Evolutionary conservation across 2,113 vertebrate species (phyloP), one percentile per base, ranked within the genome.

Genomic region (Murina feae): DNA sequence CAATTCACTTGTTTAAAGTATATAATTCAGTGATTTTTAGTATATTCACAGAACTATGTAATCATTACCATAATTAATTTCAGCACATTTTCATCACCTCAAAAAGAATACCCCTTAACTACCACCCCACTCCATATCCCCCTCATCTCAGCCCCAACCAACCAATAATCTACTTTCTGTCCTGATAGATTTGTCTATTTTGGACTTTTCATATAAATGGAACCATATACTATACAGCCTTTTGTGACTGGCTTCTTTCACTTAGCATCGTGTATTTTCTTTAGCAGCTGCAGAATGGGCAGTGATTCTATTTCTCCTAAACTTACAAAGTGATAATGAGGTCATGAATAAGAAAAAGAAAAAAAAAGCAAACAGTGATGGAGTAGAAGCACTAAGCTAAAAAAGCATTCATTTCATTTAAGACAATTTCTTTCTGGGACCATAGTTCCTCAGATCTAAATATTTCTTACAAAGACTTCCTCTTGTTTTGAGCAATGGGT

Each of bases 351-450:
- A 37, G 44, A 39, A 65, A 35, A 66, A 71, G 44, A 49, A 47
- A n/a, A 10, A n/a, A 10, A 76, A 49, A 18, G 35, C 9, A 80
- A 94, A 74, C 14, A 16, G 18, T 3, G 25, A 14, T 44, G 5
- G 18, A 42, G 13, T 23, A 79, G 90, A 78, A 89, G 55, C 6
- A 53, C 18, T 75, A 79, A 89, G 21, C 23, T 53, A 72, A 44
- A 66, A 74, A 78, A 16, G 35, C 58, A 25, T 49, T 32, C 35
- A 30, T 69, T 93, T 96, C 37, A 69, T 51, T 86, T 82, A 83
- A 74, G 75, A 66, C 13, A 39, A 80, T 91, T 88, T 96, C 68
- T 82, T 85, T 86, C 93, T 76, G n/a, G n/a, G 49, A 35, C 39
- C 30, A 4, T 28, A 71, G 30, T 32, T 91, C 12, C 10, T 3